phyloP scores from a whole-genome alignment of 2,888 invertebrate genomes.

The Hecatera dysodea region DNA sequence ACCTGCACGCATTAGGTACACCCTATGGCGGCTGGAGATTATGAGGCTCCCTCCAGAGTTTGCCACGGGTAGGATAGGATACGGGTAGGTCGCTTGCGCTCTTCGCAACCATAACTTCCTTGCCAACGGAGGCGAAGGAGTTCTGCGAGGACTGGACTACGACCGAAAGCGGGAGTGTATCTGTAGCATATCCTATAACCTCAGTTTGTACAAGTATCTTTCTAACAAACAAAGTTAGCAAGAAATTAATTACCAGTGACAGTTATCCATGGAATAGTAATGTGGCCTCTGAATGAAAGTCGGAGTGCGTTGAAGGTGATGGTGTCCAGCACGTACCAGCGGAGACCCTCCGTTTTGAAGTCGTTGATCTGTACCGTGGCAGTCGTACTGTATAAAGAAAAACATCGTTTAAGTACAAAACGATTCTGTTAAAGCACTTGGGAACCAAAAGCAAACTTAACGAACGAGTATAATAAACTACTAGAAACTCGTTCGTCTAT shows the following conservation, averaged over 20 bases:
- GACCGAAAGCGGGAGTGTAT: neutral
- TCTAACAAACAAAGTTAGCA: neutral
- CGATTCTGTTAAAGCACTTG: neutral
- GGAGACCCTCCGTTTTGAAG: slow-evolving; percentile 73
- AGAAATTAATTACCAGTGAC: slow-evolving; percentile 68
- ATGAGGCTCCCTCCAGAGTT: neutral
- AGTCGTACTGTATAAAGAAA: slow-evolving; percentile 62
- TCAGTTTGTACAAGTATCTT: neutral
- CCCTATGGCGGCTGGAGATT: neutral
- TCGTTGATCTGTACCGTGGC: slow-evolving; percentile 62
- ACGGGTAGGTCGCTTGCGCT: too few species aligned
- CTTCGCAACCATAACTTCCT: too few species aligned
- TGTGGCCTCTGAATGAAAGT: slow-evolving; percentile 69
- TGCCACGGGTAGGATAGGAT: too few species aligned
- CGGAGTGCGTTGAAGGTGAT: slow-evolving; percentile 73
- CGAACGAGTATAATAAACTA: neutral
- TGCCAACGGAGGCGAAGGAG: too few species aligned
- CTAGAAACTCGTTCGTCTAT: neutral
- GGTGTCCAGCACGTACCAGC: slow-evolving; percentile 76
- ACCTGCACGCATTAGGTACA: too few species aligned
- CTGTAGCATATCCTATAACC: neutral
- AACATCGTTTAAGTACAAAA: neutral
- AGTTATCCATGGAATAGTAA: slow-evolving; percentile 75
- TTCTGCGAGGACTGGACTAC: neutral
- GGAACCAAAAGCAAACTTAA: neutral